phyloP scores from a whole-genome alignment of 1,140 invertebrate species.

The Drosophila sturtevanti region DNA sequence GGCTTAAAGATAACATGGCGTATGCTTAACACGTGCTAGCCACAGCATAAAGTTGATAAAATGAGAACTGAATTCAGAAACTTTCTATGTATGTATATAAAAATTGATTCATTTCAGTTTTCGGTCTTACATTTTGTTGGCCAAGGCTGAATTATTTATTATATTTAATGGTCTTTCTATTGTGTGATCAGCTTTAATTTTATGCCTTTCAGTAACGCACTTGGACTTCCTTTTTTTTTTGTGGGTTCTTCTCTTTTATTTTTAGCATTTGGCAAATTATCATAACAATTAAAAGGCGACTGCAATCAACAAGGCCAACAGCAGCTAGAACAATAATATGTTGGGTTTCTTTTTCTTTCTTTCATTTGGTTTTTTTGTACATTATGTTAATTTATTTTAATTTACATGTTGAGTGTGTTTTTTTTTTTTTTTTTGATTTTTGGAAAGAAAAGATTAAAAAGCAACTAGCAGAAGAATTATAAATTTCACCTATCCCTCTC shows the following conservation, averaged over 20 bases:
- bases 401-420: slow-evolving; percentile 32
- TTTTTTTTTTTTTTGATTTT: slow-evolving; percentile 15
- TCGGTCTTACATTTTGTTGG: slow-evolving; percentile 28
- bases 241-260: slow-evolving; percentile 27
- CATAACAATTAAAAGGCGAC: slow-evolving; percentile 67
- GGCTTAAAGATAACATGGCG: slow-evolving; percentile 24
- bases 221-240: slow-evolving; percentile 22
- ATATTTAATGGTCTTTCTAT: slow-evolving; percentile 46
- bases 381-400: slow-evolving; percentile 76
- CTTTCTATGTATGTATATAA: slow-evolving; percentile 56
- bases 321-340: slow-evolving; percentile 47
- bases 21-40: slow-evolving; percentile 45
- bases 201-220: slow-evolving; percentile 26
- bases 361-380: slow-evolving; percentile 32
- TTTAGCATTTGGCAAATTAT: slow-evolving; percentile 48
- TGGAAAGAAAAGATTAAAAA: slow-evolving; percentile 53
- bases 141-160: slow-evolving; percentile 32
- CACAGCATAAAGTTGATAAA: slow-evolving; percentile 45
- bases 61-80: slow-evolving; percentile 23
- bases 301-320: slow-evolving; percentile 48
- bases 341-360: slow-evolving; percentile 10
- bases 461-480: slow-evolving; percentile 41
- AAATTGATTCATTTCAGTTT: slow-evolving; percentile 25
- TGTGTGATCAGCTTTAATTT: slow-evolving; percentile 36
- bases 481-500: slow-evolving; percentile 26